These are phyloP conservation scores for Ploceus nigricollis DNA, from an alignment of 2,113 vertebrate species.

Conservation along the genomic window DNA sequence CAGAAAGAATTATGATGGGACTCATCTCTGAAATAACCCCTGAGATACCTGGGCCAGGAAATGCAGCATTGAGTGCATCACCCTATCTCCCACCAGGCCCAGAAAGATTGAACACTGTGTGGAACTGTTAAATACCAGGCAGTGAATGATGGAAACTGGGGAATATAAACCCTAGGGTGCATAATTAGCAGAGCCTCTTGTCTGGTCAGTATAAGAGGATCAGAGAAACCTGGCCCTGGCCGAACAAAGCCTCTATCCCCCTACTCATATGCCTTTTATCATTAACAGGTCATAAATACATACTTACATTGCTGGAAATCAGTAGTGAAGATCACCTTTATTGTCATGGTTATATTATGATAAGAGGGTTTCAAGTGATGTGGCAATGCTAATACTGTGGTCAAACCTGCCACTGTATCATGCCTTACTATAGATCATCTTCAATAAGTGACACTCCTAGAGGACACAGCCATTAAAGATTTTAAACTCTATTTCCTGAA, in stretches of 20 bases:
- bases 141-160: neutral
- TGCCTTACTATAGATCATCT: neutral
- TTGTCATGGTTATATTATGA: neutral
- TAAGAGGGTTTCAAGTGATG: neutral
- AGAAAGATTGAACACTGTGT: neutral
- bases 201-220: neutral
- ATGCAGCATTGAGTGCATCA: neutral
- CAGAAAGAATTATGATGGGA: neutral
- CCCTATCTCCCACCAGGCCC: fast-evolving
- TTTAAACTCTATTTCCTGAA: neutral
- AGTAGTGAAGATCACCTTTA: neutral
- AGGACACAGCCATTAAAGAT: neutral
- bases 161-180: neutral
- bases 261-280: neutral
- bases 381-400: no score
- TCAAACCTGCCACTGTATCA: neutral
- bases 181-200: neutral
- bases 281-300: neutral
- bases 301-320: neutral
- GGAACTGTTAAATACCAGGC: neutral
- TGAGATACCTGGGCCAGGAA: neutral
- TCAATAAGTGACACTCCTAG: neutral
- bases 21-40: neutral
- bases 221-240: neutral
- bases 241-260: neutral